Percentiles rank a stretch among this genome's conserved stretches.
Conservation (phyloP, 1,140 invertebrate species). For the Lamellibrachia luymesi region DNA sequence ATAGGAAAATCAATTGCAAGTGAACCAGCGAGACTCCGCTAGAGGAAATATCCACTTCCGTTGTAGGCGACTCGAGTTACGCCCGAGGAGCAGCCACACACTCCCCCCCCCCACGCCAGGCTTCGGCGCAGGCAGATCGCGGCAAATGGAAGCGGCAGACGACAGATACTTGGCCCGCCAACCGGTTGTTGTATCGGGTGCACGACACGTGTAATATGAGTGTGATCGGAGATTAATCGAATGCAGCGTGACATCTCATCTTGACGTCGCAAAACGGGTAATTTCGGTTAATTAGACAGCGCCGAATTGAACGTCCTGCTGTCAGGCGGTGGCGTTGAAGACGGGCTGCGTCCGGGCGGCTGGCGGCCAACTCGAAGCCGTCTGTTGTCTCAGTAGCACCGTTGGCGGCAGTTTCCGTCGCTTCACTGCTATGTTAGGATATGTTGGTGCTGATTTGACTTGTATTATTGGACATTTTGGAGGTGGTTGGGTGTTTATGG, state of each 20-base stretch:
- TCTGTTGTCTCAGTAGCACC: not conserved
- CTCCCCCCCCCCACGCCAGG: not conserved
- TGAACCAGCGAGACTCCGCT: not conserved
- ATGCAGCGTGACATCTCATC: not conserved
- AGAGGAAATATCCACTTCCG: not conserved
- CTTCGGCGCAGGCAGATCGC: not conserved
- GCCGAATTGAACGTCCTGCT: not conserved
- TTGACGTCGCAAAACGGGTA: not conserved
- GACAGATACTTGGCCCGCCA: not conserved
- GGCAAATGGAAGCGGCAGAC: not conserved
- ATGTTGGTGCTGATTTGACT: too few relatives aligned
- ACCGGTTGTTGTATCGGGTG: not conserved
- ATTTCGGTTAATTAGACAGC: constrained; percentile 5
- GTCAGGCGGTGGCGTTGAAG: not conserved
- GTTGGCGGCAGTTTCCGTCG: not conserved
- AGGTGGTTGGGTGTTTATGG: too few relatives aligned
- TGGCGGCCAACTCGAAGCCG: not conserved
- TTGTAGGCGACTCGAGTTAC: not conserved
- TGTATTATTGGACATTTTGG: not conserved
- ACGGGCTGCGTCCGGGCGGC: too few relatives aligned
- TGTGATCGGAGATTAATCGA: not conserved
- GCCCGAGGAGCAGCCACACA: too few relatives aligned
- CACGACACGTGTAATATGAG: not conserved
- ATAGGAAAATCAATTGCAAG: not conserved
- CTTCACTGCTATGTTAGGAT: too few relatives aligned